These are phyloP conservation scores for Frankliniella fusca DNA, from an alignment of 2,888 invertebrate genomes.

Conservation along the genomic window DNA sequence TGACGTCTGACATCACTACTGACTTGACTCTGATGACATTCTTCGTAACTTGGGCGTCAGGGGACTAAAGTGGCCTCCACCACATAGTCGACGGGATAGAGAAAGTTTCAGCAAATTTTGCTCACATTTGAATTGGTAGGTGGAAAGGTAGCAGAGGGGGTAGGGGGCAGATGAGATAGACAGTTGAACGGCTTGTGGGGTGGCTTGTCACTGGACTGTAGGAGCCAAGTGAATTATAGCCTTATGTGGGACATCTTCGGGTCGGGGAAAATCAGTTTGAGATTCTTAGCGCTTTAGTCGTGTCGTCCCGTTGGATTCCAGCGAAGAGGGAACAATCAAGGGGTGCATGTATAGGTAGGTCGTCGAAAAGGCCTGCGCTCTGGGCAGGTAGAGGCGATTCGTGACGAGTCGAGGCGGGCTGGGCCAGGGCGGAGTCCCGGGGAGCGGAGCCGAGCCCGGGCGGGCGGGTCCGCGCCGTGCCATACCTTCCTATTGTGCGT, in stretches of 20 bases:
- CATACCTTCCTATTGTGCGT: constrained; percentile 16
- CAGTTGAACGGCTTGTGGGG: background rate
- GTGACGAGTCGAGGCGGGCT: constrained; percentile 6
- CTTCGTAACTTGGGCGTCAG: background rate
- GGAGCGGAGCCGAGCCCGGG: background rate
- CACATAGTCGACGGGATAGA: too few relatives aligned
- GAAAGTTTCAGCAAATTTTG: too few relatives aligned
- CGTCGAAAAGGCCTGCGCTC: constrained; percentile 18
- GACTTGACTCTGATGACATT: background rate
- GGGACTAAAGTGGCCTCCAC: too few relatives aligned
- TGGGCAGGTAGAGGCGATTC: constrained; percentile 20
- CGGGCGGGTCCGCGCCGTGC: background rate
- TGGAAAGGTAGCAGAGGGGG: background rate
- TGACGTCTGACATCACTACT: background rate
- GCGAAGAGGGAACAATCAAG: constrained; percentile 24
- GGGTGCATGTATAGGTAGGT: background rate
- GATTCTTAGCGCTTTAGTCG: constrained; percentile 16
- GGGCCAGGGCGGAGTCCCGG: background rate
- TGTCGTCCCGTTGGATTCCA: constrained; percentile 21
- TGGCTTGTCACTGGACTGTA: background rate
- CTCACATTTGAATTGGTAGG: too few relatives aligned
- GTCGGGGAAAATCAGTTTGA: constrained; percentile 26
- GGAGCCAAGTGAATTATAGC: constrained; percentile 19
- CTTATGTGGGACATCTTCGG: constrained; percentile 23
- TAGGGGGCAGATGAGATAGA: too few relatives aligned